Percentiles rank a stretch among this genome's conserved stretches.
Conservation (phyloP, 2,888 invertebrate genomes). For the Andrena hattorfiana region DNA sequence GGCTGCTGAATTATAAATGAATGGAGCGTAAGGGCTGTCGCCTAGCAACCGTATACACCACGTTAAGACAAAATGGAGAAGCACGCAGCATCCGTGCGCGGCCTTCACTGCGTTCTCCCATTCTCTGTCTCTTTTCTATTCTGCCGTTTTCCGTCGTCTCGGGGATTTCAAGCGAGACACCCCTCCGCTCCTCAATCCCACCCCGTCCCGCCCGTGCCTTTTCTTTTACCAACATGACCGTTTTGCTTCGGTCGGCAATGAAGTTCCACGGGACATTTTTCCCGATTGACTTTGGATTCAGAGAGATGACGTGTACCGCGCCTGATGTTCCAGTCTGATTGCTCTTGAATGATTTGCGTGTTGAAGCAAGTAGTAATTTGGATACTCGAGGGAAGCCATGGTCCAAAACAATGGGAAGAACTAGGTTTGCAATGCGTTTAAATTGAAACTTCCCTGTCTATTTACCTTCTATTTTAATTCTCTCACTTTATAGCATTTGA, state of each 20-base stretch:
- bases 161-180: conserved; percentile 47
- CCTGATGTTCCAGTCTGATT: neutral
- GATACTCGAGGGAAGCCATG: neutral
- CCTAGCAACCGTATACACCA: conserved; percentile 84
- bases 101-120: conserved; percentile 61
- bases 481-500: too few species aligned
- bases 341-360: neutral
- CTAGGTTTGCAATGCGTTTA: neutral
- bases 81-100: conserved; percentile 76
- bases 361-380: neutral
- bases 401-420: neutral
- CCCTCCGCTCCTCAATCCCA: conserved; percentile 17
- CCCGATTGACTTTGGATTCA: conserved; percentile 17
- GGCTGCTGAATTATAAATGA: conserved; percentile 85
- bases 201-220: neutral
- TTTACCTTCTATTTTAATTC: too few species aligned
- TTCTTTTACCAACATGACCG: conserved; percentile 12
- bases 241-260: conserved; percentile 33
- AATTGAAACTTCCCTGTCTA: too few species aligned
- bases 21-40: conserved; percentile 85
- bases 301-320: neutral
- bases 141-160: conserved; percentile 39
- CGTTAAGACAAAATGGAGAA: conserved; percentile 85
- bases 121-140: conserved; percentile 47
- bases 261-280: conserved; percentile 35